phyloP scores from a whole-genome alignment of 2,113 vertebrate species.

The Dipodomys spectabilis region DNA sequence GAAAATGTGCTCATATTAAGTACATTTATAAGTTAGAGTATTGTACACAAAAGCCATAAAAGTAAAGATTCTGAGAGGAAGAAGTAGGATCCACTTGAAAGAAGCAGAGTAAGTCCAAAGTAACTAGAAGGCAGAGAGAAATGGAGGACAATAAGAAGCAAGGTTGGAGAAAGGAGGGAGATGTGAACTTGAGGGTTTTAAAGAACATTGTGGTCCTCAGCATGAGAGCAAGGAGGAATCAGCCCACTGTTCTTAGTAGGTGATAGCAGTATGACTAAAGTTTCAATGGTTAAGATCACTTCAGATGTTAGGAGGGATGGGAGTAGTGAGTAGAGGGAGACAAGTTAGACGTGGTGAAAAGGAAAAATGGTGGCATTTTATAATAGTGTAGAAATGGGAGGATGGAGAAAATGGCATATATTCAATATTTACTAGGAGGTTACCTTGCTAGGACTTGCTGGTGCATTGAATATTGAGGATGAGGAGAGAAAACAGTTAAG shows the following conservation, averaged over 20 bases:
- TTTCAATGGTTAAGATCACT: conserved; percentile 5
- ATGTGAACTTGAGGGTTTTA: background rate
- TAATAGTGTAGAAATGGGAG: background rate
- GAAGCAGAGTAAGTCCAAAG: background rate
- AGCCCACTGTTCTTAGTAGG: background rate
- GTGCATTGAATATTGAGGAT: background rate
- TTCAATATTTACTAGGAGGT: background rate
- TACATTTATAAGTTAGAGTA: background rate
- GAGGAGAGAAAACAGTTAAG: background rate
- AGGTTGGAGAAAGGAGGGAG: background rate
- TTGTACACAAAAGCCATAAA: background rate
- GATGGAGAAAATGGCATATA: background rate
- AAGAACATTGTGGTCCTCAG: background rate
- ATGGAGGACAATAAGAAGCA: background rate
- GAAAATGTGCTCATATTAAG: background rate
- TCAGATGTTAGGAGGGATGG: background rate
- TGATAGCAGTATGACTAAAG: background rate
- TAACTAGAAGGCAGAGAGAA: background rate
- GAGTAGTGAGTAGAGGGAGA: background rate
- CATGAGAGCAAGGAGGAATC: background rate
- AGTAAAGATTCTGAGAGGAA: background rate
- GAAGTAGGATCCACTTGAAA: background rate
- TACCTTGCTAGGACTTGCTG: background rate
- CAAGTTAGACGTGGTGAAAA: background rate
- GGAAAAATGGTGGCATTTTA: background rate